These are phyloP conservation scores for Tetrax tetrax DNA, from an alignment of 2,113 vertebrate genomes.

Conservation along the genomic window DNA sequence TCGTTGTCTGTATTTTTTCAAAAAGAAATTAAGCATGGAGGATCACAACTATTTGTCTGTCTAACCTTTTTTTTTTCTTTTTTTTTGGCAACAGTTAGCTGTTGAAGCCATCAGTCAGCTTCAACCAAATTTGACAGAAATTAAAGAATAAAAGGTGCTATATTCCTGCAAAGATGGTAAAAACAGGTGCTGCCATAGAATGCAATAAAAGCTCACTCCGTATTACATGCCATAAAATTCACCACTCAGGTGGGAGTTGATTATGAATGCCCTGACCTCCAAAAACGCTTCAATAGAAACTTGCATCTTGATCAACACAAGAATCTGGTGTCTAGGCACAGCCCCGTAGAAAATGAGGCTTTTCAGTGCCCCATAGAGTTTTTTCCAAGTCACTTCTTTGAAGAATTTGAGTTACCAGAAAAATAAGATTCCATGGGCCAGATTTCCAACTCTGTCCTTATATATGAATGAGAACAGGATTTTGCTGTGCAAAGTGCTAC, in stretches of 20 bases:
- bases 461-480: not conserved
- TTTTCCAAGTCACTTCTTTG: not conserved
- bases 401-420: not conserved
- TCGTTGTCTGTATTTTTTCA: not conserved
- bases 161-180: not conserved
- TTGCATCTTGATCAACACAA: not conserved
- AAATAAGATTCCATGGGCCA: not conserved
- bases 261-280: not conserved
- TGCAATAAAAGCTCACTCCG: not conserved
- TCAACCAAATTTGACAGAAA: not conserved
- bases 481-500: not conserved
- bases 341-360: not conserved
- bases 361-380: not conserved
- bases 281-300: not conserved
- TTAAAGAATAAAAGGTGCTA: not conserved
- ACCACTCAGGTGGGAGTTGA: not conserved
- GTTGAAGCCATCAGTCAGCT: not conserved
- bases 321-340: not conserved
- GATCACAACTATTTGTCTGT: not conserved
- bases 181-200: not conserved
- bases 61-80: not conserved
- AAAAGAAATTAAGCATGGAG: not conserved
- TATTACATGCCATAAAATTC: not conserved
- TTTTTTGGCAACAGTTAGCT: not conserved
- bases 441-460: not conserved